Percentiles rank a stretch among this genome's conserved stretches.
These are phyloP conservation scores for Nyctibius grandis DNA, from an alignment of 2,797 vertebrate species.

Conservation along the genomic window DNA sequence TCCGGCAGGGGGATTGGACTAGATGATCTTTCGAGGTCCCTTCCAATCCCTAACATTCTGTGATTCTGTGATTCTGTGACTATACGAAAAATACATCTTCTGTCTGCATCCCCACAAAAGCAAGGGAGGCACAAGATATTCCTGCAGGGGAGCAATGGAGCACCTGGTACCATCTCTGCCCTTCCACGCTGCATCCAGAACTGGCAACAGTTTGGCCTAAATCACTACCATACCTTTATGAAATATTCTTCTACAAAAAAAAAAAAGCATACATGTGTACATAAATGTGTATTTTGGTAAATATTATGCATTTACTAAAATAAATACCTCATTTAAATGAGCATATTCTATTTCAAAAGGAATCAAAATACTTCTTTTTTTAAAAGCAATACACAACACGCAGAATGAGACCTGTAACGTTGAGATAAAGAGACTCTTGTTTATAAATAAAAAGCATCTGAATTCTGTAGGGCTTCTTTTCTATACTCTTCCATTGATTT, in stretches of 20 bases:
- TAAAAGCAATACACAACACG: not conserved
- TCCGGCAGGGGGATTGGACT: no score
- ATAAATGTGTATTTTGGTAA: not conserved
- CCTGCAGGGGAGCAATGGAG: not conserved
- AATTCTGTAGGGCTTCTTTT: not conserved
- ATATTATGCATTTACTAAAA: not conserved
- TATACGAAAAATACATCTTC: not conserved
- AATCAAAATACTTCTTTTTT: not conserved
- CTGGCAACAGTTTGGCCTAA: not conserved
- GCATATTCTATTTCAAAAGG: not conserved
- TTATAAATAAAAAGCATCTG: not conserved
- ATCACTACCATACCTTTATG: not conserved
- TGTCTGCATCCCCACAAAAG: not conserved
- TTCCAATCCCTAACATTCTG: no score
- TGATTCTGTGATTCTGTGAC: no score
- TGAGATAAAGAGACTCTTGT: not conserved
- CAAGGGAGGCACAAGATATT: not conserved
- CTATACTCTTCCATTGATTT: conserved; percentile 52
- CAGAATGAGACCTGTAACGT: not conserved
- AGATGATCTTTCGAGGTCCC: no score
- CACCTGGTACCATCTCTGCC: not conserved
- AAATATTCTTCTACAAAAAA: not conserved
- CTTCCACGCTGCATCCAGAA: not conserved
- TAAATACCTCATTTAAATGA: not conserved
- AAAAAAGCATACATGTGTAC: not conserved